A percentile compares a stretch with the other conserved stretches of the same genome.
phyloP scores from a whole-genome alignment of 2,113 vertebrate genomes.

The Gopherus evgoodei region DNA sequence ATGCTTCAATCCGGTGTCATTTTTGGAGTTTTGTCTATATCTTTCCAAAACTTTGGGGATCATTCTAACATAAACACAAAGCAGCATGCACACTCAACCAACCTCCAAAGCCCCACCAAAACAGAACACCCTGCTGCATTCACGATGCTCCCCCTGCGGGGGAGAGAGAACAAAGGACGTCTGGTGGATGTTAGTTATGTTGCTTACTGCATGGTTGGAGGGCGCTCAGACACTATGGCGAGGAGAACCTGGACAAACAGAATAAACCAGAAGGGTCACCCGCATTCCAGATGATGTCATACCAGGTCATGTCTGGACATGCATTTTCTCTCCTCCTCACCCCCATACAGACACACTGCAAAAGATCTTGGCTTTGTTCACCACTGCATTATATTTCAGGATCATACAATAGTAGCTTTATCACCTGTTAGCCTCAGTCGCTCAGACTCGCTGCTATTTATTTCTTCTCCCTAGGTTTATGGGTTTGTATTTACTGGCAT shows the following conservation, averaged over 20 bases:
- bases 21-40: background rate
- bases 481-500: background rate
- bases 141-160: background rate
- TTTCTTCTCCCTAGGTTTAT: background rate
- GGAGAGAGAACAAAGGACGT: background rate
- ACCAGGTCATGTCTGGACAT: accelerated
- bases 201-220: background rate
- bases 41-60: background rate
- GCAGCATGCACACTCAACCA: background rate
- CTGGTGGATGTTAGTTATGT: accelerated
- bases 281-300: background rate
- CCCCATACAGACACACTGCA: background rate
- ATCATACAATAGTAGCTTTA: background rate
- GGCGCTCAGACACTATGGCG: accelerated
- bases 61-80: background rate
- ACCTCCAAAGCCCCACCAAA: accelerated
- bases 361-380: background rate
- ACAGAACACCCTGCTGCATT: accelerated
- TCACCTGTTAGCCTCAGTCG: background rate
- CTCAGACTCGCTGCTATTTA: background rate
- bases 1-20: background rate
- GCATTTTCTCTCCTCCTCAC: background rate
- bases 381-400: background rate
- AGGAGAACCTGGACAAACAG: background rate
- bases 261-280: accelerated